These are phyloP conservation scores for Esox masquinongy DNA, from an alignment of 2,797 vertebrate genomes.

Conservation along the genomic window DNA sequence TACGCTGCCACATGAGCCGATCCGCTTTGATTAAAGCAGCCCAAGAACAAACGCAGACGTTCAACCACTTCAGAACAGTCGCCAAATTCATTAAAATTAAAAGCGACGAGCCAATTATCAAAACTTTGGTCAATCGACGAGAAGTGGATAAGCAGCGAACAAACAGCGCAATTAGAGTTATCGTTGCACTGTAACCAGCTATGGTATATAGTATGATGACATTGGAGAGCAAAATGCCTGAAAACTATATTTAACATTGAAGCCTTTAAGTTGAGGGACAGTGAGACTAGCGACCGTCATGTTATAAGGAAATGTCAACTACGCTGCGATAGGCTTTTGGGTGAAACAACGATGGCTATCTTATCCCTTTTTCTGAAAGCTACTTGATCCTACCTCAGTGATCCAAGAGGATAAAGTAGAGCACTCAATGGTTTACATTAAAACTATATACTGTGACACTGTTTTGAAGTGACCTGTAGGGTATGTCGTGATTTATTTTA, in stretches of 20 bases:
- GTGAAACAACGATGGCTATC: slow-evolving; percentile 32
- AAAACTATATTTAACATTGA: background rate
- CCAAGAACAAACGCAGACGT: background rate
- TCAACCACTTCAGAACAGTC: background rate
- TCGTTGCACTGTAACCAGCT: background rate
- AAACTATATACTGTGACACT: slow-evolving; percentile 21
- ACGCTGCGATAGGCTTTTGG: slow-evolving; percentile 18
- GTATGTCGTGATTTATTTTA: too few species aligned
- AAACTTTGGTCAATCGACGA: background rate
- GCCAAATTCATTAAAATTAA: background rate
- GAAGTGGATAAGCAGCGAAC: background rate
- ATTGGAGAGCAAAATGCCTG: background rate
- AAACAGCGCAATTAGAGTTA: background rate
- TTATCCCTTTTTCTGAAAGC: slow-evolving; percentile 43
- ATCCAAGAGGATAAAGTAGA: slow-evolving; percentile 42
- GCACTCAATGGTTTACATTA: slow-evolving; percentile 40
- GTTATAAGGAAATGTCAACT: slow-evolving; percentile 30
- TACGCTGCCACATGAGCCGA: background rate
- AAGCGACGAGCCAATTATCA: background rate
- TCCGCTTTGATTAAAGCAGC: background rate
- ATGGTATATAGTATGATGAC: background rate
- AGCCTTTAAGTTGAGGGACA: slow-evolving; percentile 14
- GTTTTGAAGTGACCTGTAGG: too few species aligned
- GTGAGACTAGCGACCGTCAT: slow-evolving; percentile 16
- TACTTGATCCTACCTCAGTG: slow-evolving; percentile 50